These are phyloP conservation scores for Orthosia incerta DNA, from an alignment of 2,888 invertebrate species.

Conservation along the genomic window DNA sequence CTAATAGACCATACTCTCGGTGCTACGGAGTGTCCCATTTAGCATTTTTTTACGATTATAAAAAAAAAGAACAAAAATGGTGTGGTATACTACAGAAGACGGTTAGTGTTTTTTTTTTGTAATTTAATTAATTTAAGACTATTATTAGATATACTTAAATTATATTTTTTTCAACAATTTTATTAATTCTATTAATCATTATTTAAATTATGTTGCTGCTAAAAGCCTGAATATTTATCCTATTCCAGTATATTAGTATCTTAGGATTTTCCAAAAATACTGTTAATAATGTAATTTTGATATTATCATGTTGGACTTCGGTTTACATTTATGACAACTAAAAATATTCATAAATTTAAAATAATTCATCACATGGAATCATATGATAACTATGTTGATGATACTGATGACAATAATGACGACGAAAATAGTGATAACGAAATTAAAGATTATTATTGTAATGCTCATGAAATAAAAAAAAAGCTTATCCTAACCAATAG, in stretches of 20 bases:
- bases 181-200: too few species aligned
- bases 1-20: neutral
- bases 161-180: too few species aligned
- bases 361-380: neutral
- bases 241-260: too few species aligned
- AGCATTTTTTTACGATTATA: neutral
- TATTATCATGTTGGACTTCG: too few species aligned
- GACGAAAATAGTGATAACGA: neutral
- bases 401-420: neutral
- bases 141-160: too few species aligned
- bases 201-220: too few species aligned
- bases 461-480: neutral
- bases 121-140: neutral
- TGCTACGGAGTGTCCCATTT: neutral
- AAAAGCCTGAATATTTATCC: too few species aligned
- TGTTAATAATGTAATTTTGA: too few species aligned
- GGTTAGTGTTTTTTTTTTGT: conserved; percentile 4
- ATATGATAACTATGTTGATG: neutral
- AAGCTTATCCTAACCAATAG: too few species aligned
- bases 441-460: neutral
- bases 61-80: conserved; percentile 12
- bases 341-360: neutral
- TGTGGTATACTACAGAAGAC: conserved; percentile 15
- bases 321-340: too few species aligned
- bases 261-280: too few species aligned